Conservation (phyloP, 2,797 vertebrate genomes). For the Rhincodon typus region DNA sequence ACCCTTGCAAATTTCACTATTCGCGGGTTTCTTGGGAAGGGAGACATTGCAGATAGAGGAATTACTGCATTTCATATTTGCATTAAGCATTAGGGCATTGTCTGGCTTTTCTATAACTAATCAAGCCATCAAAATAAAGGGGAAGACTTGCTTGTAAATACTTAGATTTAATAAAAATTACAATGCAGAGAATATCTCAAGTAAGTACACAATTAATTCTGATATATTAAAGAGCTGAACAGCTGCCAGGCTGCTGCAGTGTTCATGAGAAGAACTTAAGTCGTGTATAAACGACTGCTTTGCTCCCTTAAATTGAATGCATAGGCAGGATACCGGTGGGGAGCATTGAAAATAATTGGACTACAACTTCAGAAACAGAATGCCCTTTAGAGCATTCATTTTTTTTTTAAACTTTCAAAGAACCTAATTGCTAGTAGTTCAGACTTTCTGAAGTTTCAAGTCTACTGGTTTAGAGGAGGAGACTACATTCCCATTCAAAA, state of each 20-base stretch:
- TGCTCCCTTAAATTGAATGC: background rate
- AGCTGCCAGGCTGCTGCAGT: background rate
- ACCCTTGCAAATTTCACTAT: no score
- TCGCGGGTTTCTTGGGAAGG: no score
- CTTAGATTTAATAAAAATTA: background rate
- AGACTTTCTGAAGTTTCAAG: background rate
- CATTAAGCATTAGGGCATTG: background rate
- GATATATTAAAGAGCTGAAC: background rate
- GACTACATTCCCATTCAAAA: background rate
- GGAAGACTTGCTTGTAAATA: background rate
- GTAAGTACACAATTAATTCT: background rate
- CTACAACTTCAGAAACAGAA: background rate
- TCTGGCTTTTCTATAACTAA: background rate
- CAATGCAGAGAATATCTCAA: background rate
- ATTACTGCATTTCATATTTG: no score
- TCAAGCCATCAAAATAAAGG: background rate
- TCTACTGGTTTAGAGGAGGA: background rate
- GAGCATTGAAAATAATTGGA: background rate
- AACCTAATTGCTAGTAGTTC: background rate
- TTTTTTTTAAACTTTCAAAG: background rate
- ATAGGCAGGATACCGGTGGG: background rate
- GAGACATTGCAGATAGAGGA: no score
- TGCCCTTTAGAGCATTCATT: background rate
- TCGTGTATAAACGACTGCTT: background rate
- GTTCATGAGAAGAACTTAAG: background rate